Conservation (phyloP, 1,140 invertebrate genomes). For the Alviniconcha marisindica region DNA sequence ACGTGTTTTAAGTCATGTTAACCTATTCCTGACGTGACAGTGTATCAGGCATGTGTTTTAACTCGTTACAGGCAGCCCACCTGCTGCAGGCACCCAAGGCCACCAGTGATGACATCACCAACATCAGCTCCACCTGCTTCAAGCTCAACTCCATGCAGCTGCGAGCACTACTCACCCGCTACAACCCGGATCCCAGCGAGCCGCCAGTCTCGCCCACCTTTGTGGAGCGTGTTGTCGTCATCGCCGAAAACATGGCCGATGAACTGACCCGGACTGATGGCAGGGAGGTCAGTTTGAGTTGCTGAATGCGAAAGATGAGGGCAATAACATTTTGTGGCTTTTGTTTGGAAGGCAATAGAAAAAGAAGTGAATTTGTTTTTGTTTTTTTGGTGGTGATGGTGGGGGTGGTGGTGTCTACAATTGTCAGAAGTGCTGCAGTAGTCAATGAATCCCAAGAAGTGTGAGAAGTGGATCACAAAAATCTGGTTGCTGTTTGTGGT, state of each 20-base stretch:
- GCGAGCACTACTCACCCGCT: constrained; percentile 84
- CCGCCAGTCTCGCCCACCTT: constrained; percentile 78
- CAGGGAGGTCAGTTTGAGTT: constrained; percentile 78
- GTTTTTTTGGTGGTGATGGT: too few relatives aligned
- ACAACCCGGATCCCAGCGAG: constrained; percentile 84
- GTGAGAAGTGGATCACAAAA: too few relatives aligned
- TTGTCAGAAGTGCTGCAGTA: too few relatives aligned
- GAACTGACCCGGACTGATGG: constrained; percentile 93
- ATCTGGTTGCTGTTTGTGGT: too few relatives aligned
- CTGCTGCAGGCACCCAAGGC: constrained; percentile 87
- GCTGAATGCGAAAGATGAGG: neutral
- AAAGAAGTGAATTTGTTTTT: too few relatives aligned
- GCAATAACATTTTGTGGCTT: too few relatives aligned
- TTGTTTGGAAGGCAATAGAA: too few relatives aligned
- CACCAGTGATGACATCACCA: constrained; percentile 92
- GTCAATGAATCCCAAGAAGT: too few relatives aligned
- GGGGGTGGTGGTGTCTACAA: neutral
- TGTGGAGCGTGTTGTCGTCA: constrained; percentile 78
- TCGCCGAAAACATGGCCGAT: constrained; percentile 95
- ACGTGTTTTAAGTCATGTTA: too few relatives aligned
- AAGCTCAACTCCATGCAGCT: constrained; percentile 98
- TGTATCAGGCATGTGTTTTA: too few relatives aligned
- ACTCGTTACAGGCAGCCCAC: constrained; percentile 74
- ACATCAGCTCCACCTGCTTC: constrained; percentile 95
- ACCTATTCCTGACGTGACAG: too few relatives aligned